These are phyloP conservation scores for Lithobates pipiens DNA, from an alignment of 2,797 vertebrate species.

Conservation along the genomic window DNA sequence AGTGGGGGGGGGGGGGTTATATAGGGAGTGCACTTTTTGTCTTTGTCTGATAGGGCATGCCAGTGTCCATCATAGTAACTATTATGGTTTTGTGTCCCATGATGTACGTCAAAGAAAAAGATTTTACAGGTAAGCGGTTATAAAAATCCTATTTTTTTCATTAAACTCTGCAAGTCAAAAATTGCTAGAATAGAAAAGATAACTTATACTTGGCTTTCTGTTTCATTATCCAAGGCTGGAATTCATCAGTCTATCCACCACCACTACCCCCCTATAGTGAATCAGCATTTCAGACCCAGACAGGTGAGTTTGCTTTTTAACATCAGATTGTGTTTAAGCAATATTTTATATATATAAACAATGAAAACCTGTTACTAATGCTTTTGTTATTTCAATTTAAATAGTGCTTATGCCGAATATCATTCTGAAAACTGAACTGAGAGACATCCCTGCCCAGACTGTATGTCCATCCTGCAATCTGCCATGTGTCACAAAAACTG, in stretches of 20 bases:
- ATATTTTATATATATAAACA: neutral
- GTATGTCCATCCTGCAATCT: constrained; percentile 28
- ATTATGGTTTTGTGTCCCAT: too few relatives aligned
- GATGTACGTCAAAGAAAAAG: too few relatives aligned
- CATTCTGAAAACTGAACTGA: constrained; percentile 6
- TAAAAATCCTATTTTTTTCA: too few relatives aligned
- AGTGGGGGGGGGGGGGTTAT: too few relatives aligned
- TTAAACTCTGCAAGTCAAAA: too few relatives aligned
- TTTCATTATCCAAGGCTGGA: constrained; percentile 14
- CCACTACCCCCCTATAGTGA: constrained; percentile 29
- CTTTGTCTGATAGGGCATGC: too few relatives aligned
- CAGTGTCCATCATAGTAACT: too few relatives aligned
- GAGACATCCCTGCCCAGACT: constrained; percentile 29
- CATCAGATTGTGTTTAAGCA: too few relatives aligned
- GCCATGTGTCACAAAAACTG: constrained; percentile 18
- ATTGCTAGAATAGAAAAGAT: too few relatives aligned
- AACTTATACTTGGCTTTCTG: neutral
- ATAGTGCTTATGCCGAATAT: neutral
- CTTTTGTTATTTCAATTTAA: neutral
- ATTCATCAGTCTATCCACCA: neutral
- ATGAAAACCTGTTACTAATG: neutral
- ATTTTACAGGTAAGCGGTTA: too few relatives aligned
- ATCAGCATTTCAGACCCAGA: neutral
- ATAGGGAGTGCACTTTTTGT: too few relatives aligned
- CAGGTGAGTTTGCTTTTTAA: neutral